Conservation (phyloP, 2,113 vertebrate genomes). For the Natator depressus region DNA sequence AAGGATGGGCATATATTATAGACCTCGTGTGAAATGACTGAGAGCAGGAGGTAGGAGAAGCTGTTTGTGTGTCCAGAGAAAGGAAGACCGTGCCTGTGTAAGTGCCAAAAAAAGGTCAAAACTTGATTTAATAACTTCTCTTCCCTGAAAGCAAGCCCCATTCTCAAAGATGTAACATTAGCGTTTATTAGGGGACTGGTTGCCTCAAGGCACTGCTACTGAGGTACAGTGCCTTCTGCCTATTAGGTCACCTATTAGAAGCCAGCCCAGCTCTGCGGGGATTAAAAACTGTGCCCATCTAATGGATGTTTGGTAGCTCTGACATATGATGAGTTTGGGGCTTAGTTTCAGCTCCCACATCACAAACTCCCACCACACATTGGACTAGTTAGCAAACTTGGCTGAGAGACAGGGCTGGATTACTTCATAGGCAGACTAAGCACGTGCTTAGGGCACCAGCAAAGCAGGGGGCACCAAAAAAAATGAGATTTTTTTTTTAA, state of each 20-base stretch:
- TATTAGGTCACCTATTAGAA: not conserved
- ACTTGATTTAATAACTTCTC: not conserved
- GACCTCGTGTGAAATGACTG: not conserved
- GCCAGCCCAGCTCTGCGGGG: not conserved
- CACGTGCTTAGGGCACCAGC: too few species aligned
- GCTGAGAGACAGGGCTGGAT: not conserved
- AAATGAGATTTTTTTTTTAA: too few species aligned
- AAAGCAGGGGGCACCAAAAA: too few species aligned
- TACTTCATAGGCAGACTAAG: too few species aligned
- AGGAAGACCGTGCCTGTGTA: not conserved
- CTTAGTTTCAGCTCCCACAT: not conserved
- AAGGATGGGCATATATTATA: not conserved
- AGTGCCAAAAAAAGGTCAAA: not conserved
- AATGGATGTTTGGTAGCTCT: not conserved
- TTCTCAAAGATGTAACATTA: not conserved
- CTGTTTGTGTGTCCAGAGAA: not conserved
- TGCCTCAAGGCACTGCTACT: not conserved
- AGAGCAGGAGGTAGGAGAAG: not conserved
- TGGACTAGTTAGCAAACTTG: not conserved
- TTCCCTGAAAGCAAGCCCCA: not conserved
- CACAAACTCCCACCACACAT: not conserved
- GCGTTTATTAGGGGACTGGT: not conserved
- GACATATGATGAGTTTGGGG: not conserved
- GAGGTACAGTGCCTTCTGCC: not conserved
- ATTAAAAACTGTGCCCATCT: not conserved